These are phyloP conservation scores for Plecotus auritus DNA, from an alignment of 2,113 vertebrate species.

Conservation along the genomic window DNA sequence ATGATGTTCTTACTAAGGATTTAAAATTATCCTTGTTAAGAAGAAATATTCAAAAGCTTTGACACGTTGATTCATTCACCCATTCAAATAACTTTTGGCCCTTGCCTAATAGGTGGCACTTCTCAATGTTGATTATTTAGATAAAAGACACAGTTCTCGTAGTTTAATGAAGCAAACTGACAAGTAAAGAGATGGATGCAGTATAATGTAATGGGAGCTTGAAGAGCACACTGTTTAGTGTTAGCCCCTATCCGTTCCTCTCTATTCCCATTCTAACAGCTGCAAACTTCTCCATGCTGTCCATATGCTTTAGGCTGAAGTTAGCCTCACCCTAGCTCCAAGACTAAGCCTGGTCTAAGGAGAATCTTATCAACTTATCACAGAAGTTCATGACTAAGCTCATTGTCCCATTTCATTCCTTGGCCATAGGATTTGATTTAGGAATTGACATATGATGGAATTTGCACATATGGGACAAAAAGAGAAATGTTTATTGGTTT, in stretches of 20 bases:
- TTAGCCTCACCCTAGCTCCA: background rate
- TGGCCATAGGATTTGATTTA: background rate
- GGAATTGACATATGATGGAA: background rate
- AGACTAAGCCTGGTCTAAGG: background rate
- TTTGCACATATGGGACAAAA: background rate
- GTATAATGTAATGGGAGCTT: background rate
- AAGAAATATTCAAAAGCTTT: background rate
- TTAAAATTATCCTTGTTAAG: background rate
- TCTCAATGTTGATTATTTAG: background rate
- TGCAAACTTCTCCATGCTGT: background rate
- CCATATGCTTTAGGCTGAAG: background rate
- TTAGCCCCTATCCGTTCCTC: background rate
- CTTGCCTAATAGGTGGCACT: background rate
- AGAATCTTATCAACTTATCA: background rate
- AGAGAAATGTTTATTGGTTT: background rate
- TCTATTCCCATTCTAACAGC: background rate
- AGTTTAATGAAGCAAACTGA: background rate
- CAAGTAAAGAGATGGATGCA: background rate
- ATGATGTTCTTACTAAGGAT: background rate
- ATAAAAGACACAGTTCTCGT: background rate
- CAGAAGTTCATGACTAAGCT: background rate
- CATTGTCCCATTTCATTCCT: background rate
- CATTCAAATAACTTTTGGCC: conserved; percentile 12
- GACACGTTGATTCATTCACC: background rate
- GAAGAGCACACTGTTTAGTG: background rate